Evolutionary conservation across 1,140 invertebrate genomes (phyloP), one percentile per base, ranked within the genome.

Genomic region (Aculops lycopersici): DNA sequence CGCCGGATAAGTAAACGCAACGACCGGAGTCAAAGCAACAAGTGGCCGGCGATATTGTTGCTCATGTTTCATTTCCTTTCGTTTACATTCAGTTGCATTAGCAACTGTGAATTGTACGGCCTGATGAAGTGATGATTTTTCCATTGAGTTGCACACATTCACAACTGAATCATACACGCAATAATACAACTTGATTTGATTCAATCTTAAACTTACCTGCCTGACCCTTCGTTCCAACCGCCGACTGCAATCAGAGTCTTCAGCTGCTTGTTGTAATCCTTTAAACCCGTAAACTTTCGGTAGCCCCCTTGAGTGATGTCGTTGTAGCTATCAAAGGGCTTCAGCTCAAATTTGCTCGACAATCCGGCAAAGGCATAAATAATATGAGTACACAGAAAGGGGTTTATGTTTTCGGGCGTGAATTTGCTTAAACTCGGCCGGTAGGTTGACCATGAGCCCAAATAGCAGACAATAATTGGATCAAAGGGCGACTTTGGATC

Each of bases 221-320:
- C 66, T 0, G 79, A 84, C 5, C 79, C 83, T 57, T 88, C 79
- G 53, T 86, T 90, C 83, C 84, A 92, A 1, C 86, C 84, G 17
- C 86, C 86, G 44, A 92, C 78, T 3, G 84, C 81, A 41, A 92
- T 61, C 57, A 92, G 58, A 0, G 77, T 80, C 57, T 88, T 90
- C 45, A 90, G 52, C 39, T 75, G 69, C 49, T 80, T 83, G 59
- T 92, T 92, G 58, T 81, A 81, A 0, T 74, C 73, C 58, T 88
- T 92, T 21, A 90, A 59, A 0, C 75, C 76, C 21, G 69, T 79
- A 56, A 92, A 88, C 59, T 84, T 84, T n/a, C 77, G 74, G 56
- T 84, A 88, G 37, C 45, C 63, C 80, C 78, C 78, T 71, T 84
- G 77, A 55, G 86, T 78, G 50, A 86, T 73, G 54, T 88, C 80